Evolutionary conservation across 1,140 invertebrate genomes (phyloP), one percentile per base, ranked within the genome.

Genomic region (Drosophila melanica): DNA sequence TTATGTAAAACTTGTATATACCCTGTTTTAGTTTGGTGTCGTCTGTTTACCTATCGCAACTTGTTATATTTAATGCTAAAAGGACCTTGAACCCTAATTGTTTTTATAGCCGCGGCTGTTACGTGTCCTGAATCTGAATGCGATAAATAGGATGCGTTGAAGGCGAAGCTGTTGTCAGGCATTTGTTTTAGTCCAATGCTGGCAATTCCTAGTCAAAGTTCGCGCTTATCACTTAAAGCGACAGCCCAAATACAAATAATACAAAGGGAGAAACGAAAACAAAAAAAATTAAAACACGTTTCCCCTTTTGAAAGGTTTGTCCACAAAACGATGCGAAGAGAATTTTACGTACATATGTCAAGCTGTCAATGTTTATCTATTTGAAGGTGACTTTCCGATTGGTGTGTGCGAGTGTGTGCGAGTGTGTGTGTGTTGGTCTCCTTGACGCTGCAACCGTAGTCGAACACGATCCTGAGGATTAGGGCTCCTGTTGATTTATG

Each of bases 351-450:
- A 89, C 84, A 89, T 81, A 89, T 89, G 84, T 89, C 84, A 70
- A 78, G 84, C 84, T 89, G 85, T 89, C 84, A 89, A 89, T 89
- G 69, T 80, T 89, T 89, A 89, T 89, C 84, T 89, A 75, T 77
- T 82, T 57, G 65, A 87, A 89, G 76, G 53, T 73, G 71, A 68
- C 75, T 75, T 81, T 77, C 47, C 42, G 27, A 27, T 45, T 16
- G 35, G 10, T 48, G 18, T 18, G 58, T 59, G 14, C 20, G 39
- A 42, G 27, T 47, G 59, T 63, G 33, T 64, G 9, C 23, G n/a
- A n/a, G 23, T 20, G 4, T 55, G n/a, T 41, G 41, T 45, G 41
- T 37, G 63, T 51, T 51, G 39, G 47, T 18, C 27, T 67, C 48
- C 30, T 53, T 68, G 74, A 73, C 53, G 53, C 47, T 50, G 45